A percentile compares a stretch with the other conserved stretches of the same genome.
Conservation (phyloP, 1,140 invertebrate species). For the Stenopsyche tienmushanensis region DNA sequence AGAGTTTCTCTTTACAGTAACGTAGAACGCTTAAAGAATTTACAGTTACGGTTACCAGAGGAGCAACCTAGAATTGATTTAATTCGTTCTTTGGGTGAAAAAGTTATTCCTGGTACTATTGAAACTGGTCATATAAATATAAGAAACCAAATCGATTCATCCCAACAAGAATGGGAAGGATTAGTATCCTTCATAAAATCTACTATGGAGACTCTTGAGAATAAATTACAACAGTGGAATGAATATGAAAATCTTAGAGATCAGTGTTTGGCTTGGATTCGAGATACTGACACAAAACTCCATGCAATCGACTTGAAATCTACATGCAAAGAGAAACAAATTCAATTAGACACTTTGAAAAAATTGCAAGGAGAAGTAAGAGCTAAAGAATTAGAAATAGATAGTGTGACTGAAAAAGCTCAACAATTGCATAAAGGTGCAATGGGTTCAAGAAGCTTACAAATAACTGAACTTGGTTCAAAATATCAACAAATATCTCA, state of each 20-base stretch:
- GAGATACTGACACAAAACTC: conserved; percentile 83
- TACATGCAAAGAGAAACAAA: conserved; percentile 78
- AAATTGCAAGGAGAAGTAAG: conserved; percentile 83
- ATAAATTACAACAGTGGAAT: conserved; percentile 84
- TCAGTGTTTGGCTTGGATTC: conserved; percentile 82
- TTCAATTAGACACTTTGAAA: conserved; percentile 78
- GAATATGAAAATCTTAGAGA: conserved; percentile 90
- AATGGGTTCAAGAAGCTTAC: conserved; percentile 63
- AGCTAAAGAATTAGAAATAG: conserved; percentile 90
- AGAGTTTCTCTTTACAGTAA: conserved; percentile 87
- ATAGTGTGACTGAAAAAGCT: conserved; percentile 86
- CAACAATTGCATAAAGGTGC: conserved; percentile 77
- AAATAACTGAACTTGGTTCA: conserved; percentile 82
- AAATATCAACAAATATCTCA: conserved; percentile 89
- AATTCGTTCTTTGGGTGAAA: conserved; percentile 79
- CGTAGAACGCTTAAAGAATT: conserved; percentile 85
- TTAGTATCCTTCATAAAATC: conserved; percentile 72
- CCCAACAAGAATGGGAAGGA: conserved; percentile 89
- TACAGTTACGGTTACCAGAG: conserved; percentile 77
- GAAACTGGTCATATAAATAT: conserved; percentile 84
- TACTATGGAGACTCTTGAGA: conserved; percentile 75
- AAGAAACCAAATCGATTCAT: conserved; percentile 79
- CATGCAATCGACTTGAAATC: conserved; percentile 88
- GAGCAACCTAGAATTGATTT: conserved; percentile 81
- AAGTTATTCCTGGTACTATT: conserved; percentile 86